These are phyloP conservation scores for Heliornis fulica DNA, from an alignment of 2,113 vertebrate genomes.

Conservation along the genomic window DNA sequence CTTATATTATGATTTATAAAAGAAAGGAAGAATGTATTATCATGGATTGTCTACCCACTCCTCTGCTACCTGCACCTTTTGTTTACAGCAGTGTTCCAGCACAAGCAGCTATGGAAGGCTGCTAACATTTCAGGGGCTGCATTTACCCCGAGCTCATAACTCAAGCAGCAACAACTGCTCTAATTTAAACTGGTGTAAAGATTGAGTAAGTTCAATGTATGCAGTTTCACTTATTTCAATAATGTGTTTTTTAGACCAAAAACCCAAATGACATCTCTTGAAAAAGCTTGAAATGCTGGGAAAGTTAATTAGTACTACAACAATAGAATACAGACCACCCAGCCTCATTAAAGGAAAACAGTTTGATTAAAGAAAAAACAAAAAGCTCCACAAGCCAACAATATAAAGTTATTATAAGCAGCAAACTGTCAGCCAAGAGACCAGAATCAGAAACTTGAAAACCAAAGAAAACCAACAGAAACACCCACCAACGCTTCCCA, in stretches of 20 bases:
- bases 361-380: neutral
- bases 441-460: neutral
- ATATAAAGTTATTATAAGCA: neutral
- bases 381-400: neutral
- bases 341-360: neutral
- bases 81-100: neutral
- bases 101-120: neutral
- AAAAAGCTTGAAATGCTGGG: neutral
- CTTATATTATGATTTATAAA: conserved; percentile 73
- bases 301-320: conserved; percentile 6
- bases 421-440: neutral
- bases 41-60: conserved; percentile 35
- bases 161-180: neutral
- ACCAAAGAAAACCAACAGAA: neutral
- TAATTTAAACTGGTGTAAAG: neutral
- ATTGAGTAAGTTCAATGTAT: neutral
- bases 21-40: conserved; percentile 58
- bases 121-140: neutral
- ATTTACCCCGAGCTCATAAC: neutral
- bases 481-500: neutral
- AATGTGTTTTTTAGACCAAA: neutral
- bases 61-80: conserved; percentile 20
- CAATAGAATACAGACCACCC: neutral
- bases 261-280: neutral
- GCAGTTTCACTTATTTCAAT: neutral